phyloP scores from a whole-genome alignment of 2,888 invertebrate species.

The Limnephilus rhombicus region DNA sequence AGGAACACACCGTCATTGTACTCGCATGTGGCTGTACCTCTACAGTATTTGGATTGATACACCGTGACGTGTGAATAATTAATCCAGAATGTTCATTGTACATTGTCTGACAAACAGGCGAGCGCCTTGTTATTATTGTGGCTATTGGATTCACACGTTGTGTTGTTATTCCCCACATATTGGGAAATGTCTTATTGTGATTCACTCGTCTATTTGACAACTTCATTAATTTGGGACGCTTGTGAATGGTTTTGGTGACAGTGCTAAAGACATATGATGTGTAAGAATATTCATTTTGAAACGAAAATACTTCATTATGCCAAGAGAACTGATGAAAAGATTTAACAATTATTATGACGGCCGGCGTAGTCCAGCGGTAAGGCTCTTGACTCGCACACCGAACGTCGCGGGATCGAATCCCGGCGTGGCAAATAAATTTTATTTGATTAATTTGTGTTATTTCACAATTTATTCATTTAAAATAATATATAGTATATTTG shows the following conservation, averaged over 20 bases:
- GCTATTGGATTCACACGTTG: conserved; percentile 18
- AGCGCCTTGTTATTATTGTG: conserved; percentile 8
- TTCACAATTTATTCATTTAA: too few species aligned
- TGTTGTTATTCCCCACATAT: conserved; percentile 7
- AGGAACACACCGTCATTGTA: not conserved
- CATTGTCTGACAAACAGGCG: not conserved
- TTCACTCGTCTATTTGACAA: not conserved
- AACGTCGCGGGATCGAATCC: too few species aligned
- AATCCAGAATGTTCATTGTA: not conserved
- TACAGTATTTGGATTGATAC: conserved; percentile 23
- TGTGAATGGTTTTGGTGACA: not conserved
- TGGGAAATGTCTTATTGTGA: not conserved
- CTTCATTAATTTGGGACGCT: not conserved
- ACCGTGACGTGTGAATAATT: conserved; percentile 23
- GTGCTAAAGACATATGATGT: not conserved
- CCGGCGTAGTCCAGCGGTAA: too few species aligned
- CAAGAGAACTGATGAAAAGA: not conserved
- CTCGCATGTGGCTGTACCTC: not conserved
- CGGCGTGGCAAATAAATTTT: too few species aligned
- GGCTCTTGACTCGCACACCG: too few species aligned
- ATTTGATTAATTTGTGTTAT: too few species aligned
- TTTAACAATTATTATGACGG: not conserved
- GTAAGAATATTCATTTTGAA: not conserved
- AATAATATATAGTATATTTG: too few species aligned
- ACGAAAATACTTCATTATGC: not conserved